Evolutionary conservation across 1,140 invertebrate species (phyloP), one percentile per base, ranked within the genome.

Genomic region (Halesus radiatus): DNA sequence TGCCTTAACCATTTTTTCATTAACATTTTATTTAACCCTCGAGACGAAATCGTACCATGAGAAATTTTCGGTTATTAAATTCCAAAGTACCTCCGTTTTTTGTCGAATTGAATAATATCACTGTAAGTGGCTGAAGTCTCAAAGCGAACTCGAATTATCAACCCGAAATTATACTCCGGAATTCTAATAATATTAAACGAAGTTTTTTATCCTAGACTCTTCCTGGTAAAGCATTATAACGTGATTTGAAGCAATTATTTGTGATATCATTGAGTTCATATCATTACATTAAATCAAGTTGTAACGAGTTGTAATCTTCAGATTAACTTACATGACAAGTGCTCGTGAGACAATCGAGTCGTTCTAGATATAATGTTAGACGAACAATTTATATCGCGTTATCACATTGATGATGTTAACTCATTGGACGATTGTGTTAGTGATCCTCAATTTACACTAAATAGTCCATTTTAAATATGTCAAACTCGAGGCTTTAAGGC

Each of bases 151-250:
- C 68, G 45, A 52, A 72, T 50, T 72, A 72, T 76, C 60, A 62
- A 29, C 10, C 62, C 37, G 74, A 74, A 81, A 81, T 81, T 79
- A 79, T 74, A 54, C 74, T 50, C 58, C 70, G 70, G 73, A 79
- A 79, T 79, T 77, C 80, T 60, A 52, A 79, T 75, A 81, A 79
- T 64, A 79, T 81, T 81, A 81, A 81, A 79, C n/a, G 20, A 22
- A 68, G 72, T 81, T 81, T 79, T 45, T 37, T 75, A 13, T 45
- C 16, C 20, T 16, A 13, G 37, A 45, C 52, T 16, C 26, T 64
- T 37, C 56, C 58, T 32, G 45, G 56, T 18, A 64, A 26, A 68
- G 29, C 20, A 60, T 54, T 66, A 64, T 66, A 68, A 64, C 62
- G 60, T 77, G 76, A 60, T 58, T 54, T 45, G 20, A 22, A 77